Percentiles rank a stretch among this genome's conserved stretches.
Evolutionary conservation across 2,888 invertebrate species (phyloP).

Genomic region (Drosophila yooni): DNA sequence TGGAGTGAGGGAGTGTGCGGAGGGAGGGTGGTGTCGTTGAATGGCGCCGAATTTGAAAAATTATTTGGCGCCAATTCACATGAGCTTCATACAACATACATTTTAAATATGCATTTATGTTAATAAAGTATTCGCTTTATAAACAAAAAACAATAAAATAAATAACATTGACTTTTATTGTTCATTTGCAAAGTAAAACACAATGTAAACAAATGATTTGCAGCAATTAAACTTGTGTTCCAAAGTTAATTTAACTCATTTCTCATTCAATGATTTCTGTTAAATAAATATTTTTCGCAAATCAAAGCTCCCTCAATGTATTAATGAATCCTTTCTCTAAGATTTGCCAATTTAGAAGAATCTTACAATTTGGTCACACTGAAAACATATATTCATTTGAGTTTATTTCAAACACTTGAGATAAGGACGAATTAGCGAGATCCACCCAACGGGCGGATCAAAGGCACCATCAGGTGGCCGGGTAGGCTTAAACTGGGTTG

Average conservation of each 20-base stretch:
- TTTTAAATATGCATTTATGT: background rate
- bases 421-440: conserved; percentile 2
- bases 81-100: background rate
- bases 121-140: background rate
- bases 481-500: background rate
- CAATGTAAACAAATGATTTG: conserved; percentile 23
- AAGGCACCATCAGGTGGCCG: conserved; percentile 36
- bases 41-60: conserved; percentile 14
- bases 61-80: background rate
- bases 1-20: background rate
- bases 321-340: background rate
- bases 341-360: conserved; percentile 1
- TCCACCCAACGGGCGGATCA: background rate
- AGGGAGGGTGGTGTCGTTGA: background rate
- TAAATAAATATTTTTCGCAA: background rate
- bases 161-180: background rate
- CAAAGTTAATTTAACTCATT: background rate
- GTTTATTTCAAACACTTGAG: background rate
- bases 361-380: conserved; percentile 39
- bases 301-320: background rate
- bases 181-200: background rate
- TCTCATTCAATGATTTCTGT: background rate
- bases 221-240: background rate
- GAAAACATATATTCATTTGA: background rate
- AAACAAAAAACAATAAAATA: too few relatives aligned